Evolutionary conservation across 2,113 vertebrate species (phyloP).

Genomic region (Felis catus): F.catus_Fca126_mat1.0 CM031427.1:14375001-14375500

Average conservation of each 20-base stretch:
- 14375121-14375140: no score
- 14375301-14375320: neutral
- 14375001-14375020: neutral
- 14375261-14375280: neutral
- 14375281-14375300: neutral
- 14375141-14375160: neutral
- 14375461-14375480: neutral
- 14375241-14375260: neutral
- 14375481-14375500: neutral
- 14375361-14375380: neutral
- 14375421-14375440: neutral
- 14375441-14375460: neutral
- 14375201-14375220: neutral
- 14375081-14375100: no score
- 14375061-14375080: neutral
- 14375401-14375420: neutral
- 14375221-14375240: neutral
- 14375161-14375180: neutral
- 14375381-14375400: neutral
- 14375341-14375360: neutral
- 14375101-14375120: neutral
- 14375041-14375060: neutral
- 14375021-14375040: accelerated
- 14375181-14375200: neutral
- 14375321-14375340: neutral